Evolutionary conservation across 2,113 vertebrate genomes (phyloP).

Genomic region (Phyllostomus discolor): DNA sequence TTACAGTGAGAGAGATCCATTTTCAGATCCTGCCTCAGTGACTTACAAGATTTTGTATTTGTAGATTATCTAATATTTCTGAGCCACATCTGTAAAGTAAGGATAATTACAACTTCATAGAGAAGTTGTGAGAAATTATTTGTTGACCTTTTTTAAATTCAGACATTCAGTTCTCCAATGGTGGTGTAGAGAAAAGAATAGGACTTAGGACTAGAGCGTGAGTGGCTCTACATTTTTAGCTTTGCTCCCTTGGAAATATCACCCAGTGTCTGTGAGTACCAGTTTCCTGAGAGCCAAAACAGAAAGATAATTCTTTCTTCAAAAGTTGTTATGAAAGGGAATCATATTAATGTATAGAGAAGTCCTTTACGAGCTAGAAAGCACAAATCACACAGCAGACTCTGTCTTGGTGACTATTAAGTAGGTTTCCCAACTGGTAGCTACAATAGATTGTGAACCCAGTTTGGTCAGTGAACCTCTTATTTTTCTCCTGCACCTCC

Average conservation of each 20-base stretch:
- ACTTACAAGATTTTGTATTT: neutral
- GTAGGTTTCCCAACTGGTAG: neutral
- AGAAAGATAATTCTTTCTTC: neutral
- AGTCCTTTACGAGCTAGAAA: neutral
- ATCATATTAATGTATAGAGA: neutral
- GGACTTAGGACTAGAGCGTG: neutral
- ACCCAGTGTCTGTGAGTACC: neutral
- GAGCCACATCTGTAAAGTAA: neutral
- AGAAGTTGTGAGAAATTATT: neutral
- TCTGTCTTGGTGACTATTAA: neutral
- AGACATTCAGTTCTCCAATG: neutral
- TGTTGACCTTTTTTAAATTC: neutral
- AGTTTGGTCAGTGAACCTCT: neutral
- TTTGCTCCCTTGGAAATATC: neutral
- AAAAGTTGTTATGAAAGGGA: neutral
- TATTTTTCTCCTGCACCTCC: neutral
- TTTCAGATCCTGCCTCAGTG: neutral
- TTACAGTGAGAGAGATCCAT: neutral
- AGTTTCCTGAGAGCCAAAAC: neutral
- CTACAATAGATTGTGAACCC: neutral
- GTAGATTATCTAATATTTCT: neutral
- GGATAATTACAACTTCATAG: neutral
- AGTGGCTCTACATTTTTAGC: neutral
- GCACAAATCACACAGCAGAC: neutral
- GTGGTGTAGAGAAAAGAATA: neutral